Base-by-base conservation (phyloP, 2,113 vertebrate genomes). In the Ctenodactylus gundi region DNA sequence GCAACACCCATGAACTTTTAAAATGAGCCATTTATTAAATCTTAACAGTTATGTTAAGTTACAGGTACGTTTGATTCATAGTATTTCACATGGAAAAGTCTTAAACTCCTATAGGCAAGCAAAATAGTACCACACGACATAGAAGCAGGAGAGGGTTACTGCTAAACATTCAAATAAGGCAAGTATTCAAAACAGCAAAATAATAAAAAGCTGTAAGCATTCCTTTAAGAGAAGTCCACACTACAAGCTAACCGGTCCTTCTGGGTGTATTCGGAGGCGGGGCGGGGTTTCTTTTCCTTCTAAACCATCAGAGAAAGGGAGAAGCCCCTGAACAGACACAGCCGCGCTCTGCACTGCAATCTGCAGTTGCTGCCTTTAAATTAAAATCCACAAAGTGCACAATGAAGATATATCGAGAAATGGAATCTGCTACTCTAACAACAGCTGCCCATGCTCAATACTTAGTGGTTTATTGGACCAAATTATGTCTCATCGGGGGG, bases 11-110 rank as follows among this genome's bases (percentile, higher is more conserved):
- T 85, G 68, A 98, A 97, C 98, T 97, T 95, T 98, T 98, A 97
- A 98, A 99, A 98, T 97, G 98, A 98, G 98, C 96, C 97, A 97
- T 99, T 99, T 99, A 99, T 99, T 99, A 99, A 99, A 99, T 98
- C 98, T 98, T 98, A 99, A 99, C 99, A 99, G 99, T 99, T 99
- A 99, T 98, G 99, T n/a, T 99, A 99, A 99, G 98, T 99, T 99
- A 99, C 99, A 99, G 98, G 97, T 98, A 98, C 99, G 99, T 98
- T 99, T 98, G 98, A 98, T 98, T 98, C 98, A 97, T 97, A 97
- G 98, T 98, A 98, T 98, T 98, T 98, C 98, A 99, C 99, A 98
- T 98, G 98, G 98, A 99, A 96, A 99, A 96, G 98, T 98, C 98
- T 98, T 98, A 98, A 99, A 98, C 98, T 99, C 98, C 98, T 98